A percentile compares a stretch with the other conserved stretches of the same genome.
phyloP scores from a whole-genome alignment of 2,888 invertebrate species.

The Clanis bilineata region DNA sequence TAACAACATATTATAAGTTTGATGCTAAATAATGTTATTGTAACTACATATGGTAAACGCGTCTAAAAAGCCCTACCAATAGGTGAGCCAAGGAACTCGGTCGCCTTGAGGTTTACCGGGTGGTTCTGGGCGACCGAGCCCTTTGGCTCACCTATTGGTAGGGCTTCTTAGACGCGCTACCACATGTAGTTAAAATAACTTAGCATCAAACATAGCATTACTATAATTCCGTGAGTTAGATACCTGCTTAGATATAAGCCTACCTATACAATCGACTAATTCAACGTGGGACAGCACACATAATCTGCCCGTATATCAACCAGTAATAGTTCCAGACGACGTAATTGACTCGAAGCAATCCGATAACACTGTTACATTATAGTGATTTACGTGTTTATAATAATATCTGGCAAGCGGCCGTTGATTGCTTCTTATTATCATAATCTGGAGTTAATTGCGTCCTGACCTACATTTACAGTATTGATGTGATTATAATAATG shows the following conservation, averaged over 20 bases:
- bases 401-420: conserved; percentile 21
- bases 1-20: no score
- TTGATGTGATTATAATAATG: conserved; percentile 12
- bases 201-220: no score
- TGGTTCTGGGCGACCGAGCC: no score
- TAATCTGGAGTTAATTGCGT: conserved; percentile 11
- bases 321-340: conserved; percentile 58
- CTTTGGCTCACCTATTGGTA: no score
- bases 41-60: no score
- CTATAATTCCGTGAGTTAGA: neutral
- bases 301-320: conserved; percentile 58
- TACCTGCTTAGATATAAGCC: neutral
- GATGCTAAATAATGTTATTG: no score
- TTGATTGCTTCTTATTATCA: conserved; percentile 33
- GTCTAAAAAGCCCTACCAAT: no score
- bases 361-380: conserved; percentile 50
- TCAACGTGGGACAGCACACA: conserved; percentile 38
- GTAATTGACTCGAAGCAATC: conserved; percentile 65
- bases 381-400: conserved; percentile 50
- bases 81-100: no score
- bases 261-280: conserved; percentile 44
- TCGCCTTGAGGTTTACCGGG: no score
- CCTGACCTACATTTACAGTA: conserved; percentile 1
- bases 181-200: no score
- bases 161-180: no score